Percentiles rank a stretch among this genome's conserved stretches.
Conservation (phyloP, 2,888 invertebrate species). For the Eupithecia inturbata region DNA sequence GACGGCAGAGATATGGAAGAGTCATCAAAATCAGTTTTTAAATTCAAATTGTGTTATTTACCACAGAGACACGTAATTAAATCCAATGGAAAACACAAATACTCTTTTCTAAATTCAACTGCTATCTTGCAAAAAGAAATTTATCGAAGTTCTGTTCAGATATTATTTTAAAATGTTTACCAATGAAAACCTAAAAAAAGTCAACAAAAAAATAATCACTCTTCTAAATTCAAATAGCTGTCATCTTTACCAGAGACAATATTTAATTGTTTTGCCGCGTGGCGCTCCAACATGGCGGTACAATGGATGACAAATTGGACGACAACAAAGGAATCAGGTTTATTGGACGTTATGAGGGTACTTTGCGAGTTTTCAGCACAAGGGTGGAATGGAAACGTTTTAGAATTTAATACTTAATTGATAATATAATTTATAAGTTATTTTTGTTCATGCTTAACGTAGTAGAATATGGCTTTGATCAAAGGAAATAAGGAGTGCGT, state of each 20-base stretch:
- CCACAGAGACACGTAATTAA: neutral
- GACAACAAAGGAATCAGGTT: conserved; percentile 79
- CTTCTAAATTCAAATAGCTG: conserved; percentile 46
- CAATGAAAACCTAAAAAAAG: conserved; percentile 2
- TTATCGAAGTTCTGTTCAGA: too few species aligned
- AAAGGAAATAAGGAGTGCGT: too few species aligned
- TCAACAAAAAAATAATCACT: conserved; percentile 35
- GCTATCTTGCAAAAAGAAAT: neutral
- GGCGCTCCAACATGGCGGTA: conserved; percentile 64
- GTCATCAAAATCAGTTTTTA: neutral
- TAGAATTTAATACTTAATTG: neutral
- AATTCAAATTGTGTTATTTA: neutral
- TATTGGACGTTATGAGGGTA: conserved; percentile 82
- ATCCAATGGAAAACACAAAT: neutral
- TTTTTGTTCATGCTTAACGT: too few species aligned
- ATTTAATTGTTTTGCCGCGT: conserved; percentile 79
- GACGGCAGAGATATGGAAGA: neutral
- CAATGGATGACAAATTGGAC: conserved; percentile 81
- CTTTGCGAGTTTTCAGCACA: conserved; percentile 64
- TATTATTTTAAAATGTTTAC: neutral
- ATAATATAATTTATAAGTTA: neutral
- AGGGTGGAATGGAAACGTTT: conserved; percentile 44
- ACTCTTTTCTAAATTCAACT: neutral
- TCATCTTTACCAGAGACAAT: conserved; percentile 60
- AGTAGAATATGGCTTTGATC: too few species aligned